Percentiles rank a stretch among this genome's conserved stretches.
Evolutionary conservation across 2,888 invertebrate species (phyloP).

Genomic region (Philhelius pedissequus): DNA sequence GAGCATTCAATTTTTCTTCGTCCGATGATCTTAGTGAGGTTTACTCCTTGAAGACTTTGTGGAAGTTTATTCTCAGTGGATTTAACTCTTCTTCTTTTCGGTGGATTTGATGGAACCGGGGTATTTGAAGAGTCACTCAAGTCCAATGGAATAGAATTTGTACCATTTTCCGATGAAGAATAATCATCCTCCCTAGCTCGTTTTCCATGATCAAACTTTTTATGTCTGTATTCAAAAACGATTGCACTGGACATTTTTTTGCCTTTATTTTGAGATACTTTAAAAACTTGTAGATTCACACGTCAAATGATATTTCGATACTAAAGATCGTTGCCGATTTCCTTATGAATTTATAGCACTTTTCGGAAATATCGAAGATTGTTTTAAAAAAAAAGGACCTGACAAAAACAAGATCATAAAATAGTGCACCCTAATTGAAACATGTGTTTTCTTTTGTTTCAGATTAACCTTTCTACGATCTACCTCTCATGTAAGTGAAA

Average conservation of each 20-base stretch:
- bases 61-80: not conserved
- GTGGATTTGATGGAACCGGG: not conserved
- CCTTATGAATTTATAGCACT: not conserved
- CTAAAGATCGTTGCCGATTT: not conserved
- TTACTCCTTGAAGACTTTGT: not conserved
- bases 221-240: conserved; percentile 21
- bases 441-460: not conserved
- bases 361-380: not conserved
- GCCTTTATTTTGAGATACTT: not conserved
- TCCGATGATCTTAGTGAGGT: too few species aligned
- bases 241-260: not conserved
- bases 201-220: not conserved
- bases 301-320: not conserved
- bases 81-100: not conserved
- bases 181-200: conserved; percentile 2
- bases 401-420: not conserved
- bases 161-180: not conserved
- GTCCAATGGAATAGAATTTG: not conserved
- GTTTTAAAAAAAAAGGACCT: too few species aligned
- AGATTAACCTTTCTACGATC: too few species aligned
- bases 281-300: not conserved
- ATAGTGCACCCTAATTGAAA: not conserved
- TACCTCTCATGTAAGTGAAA: too few species aligned
- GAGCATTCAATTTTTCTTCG: not conserved
- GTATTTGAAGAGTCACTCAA: not conserved